Evolutionary conservation across 2,113 vertebrate species (phyloP), one percentile per base, ranked within the genome.

Genomic region (Serranochromis macrocephalus): DNA sequence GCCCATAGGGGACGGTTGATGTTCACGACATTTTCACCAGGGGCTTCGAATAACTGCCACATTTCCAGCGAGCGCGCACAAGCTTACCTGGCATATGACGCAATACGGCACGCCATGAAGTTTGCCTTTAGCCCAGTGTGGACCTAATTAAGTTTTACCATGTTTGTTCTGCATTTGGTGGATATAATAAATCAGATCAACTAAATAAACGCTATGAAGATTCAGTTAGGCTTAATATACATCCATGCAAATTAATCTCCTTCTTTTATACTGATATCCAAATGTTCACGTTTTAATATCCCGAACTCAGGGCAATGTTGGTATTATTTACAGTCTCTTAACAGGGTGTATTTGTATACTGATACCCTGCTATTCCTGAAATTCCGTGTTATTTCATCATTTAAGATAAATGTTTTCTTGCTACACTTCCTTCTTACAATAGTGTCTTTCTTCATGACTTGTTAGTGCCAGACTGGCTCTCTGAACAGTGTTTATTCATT

Each of bases 31-130:
- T 49, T 81, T 36, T 54, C 66, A 45, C 21, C 33, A 12, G 66
- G 73, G 73, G 19, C n/a, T 53, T 68, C 80, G 66, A 87, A 31
- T 53, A 58, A 21, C 24, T 55, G 68, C 21, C 49, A 31, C 71
- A 29, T 47, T 40, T 81, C 42, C 40, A 36, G 31, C 13, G 29
- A 14, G 29, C 45, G 57, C 19, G 66, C 55, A 51, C 31, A 85
- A 40, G 79, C 81, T 85, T 80, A 90, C 83, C 79, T 71, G 87
- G 91, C 85, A 80, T 55, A 85, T 91, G 89, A 89, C 45, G 61
- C 66, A 87, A 57, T 26, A 21, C 11, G 7, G 49, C 84, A 82
- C 73, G 66, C 63, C 19, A 38, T 26, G 81, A 91, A 83, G 86
- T 93, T 86, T 90, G 75, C 85, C 54, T 17, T 57, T 54, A 90